Evolutionary conservation across 2,113 vertebrate genomes (phyloP).

Genomic region (Engraulis encrasicolus): DNA sequence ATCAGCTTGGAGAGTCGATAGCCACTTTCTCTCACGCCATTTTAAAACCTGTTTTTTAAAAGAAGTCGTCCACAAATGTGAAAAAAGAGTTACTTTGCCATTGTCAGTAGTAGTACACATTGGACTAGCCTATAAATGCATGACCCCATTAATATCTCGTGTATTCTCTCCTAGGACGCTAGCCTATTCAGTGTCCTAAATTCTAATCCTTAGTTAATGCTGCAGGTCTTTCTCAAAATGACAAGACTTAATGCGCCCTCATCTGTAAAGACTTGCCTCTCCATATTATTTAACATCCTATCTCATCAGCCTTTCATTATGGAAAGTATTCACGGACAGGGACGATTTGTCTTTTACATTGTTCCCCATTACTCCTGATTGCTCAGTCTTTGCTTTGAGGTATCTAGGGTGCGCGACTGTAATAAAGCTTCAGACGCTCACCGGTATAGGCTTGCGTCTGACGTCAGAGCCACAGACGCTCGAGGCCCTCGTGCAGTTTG

Average conservation of each 20-base stretch:
- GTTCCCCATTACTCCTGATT: slow-evolving; percentile 34
- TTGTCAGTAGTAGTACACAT: too few relatives aligned
- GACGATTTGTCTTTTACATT: slow-evolving; percentile 26
- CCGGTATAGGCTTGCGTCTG: not conserved
- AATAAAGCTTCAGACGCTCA: not conserved
- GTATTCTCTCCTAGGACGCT: slow-evolving; percentile 8
- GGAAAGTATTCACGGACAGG: slow-evolving; percentile 18
- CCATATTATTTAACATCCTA: slow-evolving; percentile 61
- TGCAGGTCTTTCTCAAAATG: slow-evolving; percentile 54
- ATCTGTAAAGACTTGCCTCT: slow-evolving; percentile 50
- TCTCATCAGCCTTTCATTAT: slow-evolving; percentile 29
- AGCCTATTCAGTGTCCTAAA: slow-evolving; percentile 27
- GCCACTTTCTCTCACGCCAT: not conserved
- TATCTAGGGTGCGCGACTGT: not conserved
- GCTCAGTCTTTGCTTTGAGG: slow-evolving; percentile 2
- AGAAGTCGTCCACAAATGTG: not conserved
- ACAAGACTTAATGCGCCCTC: slow-evolving; percentile 45
- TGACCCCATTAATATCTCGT: slow-evolving; percentile 2
- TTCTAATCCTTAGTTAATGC: slow-evolving; percentile 70
- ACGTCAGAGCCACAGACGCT: not conserved
- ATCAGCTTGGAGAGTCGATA: not conserved
- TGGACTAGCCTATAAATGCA: not conserved
- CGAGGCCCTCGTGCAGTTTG: not conserved
- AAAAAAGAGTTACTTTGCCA: too few relatives aligned
- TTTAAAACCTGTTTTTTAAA: not conserved